Base-by-base conservation (phyloP, 2,113 vertebrate genomes). In the Desmodus rotundus region DNA sequence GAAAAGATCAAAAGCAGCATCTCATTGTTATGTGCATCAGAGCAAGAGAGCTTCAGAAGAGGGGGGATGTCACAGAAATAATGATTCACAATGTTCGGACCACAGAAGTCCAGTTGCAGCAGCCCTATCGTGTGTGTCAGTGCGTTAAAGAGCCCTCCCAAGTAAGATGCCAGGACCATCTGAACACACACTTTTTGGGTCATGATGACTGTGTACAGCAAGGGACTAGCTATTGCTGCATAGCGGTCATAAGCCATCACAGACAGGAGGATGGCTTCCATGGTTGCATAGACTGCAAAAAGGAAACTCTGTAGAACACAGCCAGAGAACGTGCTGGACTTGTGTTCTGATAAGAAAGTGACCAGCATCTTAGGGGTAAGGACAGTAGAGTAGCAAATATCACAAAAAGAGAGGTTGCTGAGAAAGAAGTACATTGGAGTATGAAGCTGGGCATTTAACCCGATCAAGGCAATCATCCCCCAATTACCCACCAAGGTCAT, bases 341-440 rank as follows among this genome's bases (percentile, higher is more conserved):
- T 97, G 12, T 8, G 74, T 7, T 80, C 61, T 12, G 89, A 78
- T 8, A 98, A 41, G 28, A 97, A 93, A 63, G 96, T 96, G 3
- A 93, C 19, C 7, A 98, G 45, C 94, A 96, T 96, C 15, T 97
- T 97, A 13, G 76, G 95, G 82, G 94, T 58, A 83, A 97, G 83
- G 38, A 96, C 76, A 26, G 95, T 97, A 11, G 97, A 96, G 12
- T 93, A 98, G 50, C 96, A 98, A 17, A 94, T 91, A 28, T 97
- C 98, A 76, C 97, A 96, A 13, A 98, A 96, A 19, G 97, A 97
- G 14, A 98, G 90, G 50, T 95, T 97, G 80, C 97, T 93, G 13
- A 98, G 97, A 68, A 98, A 96, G 56, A 97, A 96, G 70, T 97
- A 96, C 96, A 97, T 97, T 7, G 97, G 95, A 0, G 85, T 93